Evolutionary conservation across 2,888 invertebrate genomes (phyloP), one percentile per base, ranked within the genome.

Genomic region (Plusia festucae): DNA sequence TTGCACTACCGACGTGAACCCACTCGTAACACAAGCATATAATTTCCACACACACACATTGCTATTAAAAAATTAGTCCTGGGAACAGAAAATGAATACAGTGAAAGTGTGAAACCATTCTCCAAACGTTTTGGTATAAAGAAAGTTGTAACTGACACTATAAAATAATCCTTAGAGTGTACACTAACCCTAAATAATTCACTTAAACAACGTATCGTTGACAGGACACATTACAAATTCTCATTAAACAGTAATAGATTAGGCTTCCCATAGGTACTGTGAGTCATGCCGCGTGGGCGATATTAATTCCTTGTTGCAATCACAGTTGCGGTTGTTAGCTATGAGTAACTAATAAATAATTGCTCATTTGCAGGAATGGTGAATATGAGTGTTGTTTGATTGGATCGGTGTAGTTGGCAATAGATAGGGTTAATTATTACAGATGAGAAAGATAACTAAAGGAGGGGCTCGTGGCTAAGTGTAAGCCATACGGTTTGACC

Each of bases 271-370:
- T 16, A 53, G 57, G 46, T 55, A 68, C 79, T 78, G 79, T 85
- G 85, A 85, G 58, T 84, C 82, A 85, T 67, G 56, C 57, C 40
- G 81, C 83, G 86, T 87, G 84, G 88, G 88, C 79, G 82, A 80
- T 74, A 84, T 80, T 86, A 83, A 85, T 84, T 82, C 84, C 82
- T 81, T 68, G 70, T 73, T 80, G 78, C 75, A 59, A 83, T 82
- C 68, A 55, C 56, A 65, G 80, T 77, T 78, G 77, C 73, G 76
- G 76, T 76, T 70, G 24, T 27, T 46, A 46, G 44, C 63, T 58
- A 52, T 68, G 73, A 71, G 79, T 73, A 60, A 66, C 73, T 75
- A 79, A 79, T 75, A 74, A 68, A 73, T 83, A 83, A 83, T 79
- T 81, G 81, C 61, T 74, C 59, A 78, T 77, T 81, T 73, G 61